Base-by-base conservation (phyloP, 2,113 vertebrate species). In the Apus apus region DNA sequence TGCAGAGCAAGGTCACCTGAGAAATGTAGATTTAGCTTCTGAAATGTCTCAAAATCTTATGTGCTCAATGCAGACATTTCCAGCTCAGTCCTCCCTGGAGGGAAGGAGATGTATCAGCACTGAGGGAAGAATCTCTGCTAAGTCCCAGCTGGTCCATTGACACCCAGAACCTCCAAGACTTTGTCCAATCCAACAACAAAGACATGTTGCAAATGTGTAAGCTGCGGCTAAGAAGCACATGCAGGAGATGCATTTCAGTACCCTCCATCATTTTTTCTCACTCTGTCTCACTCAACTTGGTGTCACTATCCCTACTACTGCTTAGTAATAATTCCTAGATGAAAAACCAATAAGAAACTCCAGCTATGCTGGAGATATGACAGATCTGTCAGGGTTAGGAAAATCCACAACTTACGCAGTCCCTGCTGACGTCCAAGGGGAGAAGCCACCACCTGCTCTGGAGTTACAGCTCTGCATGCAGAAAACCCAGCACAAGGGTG, bases 161-260 rank as follows among this genome's bases (percentile, higher is more conserved):
- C 21, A 21, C 26, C 17, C 46, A 80, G 71, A 89, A 65, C 16
- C 23, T 53, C 36, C 32, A 74, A 81, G 18, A 30, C 9, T 83
- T 94, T 60, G 50, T 34, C 46, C 40, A 32, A 46, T 48, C 14
- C 45, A 53, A 12, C 34, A 34, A 25, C 5, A n/a, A 86, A 13
- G 13, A 64, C 21, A 3, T 4, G 11, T 3, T 68, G 45, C 43
- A 80, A 67, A 40, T 0, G 1, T 8, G 5, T 0, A 0, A 43
- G 7, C 34, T 51, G 25, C 22, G 38, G 57, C 22, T 56, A 14
- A 65, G 45, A 38, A 6, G 14, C 27, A 75, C 5, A 1, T 30
- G 8, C 21, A 60, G 16, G 36, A 61, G 25, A 15, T 48, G 15
- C 5, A 36, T 68, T 79, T 60, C 32, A 43, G 19, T 18, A 57